Conservation (phyloP, 2,113 vertebrate genomes). For the Pipra filicauda region DNA sequence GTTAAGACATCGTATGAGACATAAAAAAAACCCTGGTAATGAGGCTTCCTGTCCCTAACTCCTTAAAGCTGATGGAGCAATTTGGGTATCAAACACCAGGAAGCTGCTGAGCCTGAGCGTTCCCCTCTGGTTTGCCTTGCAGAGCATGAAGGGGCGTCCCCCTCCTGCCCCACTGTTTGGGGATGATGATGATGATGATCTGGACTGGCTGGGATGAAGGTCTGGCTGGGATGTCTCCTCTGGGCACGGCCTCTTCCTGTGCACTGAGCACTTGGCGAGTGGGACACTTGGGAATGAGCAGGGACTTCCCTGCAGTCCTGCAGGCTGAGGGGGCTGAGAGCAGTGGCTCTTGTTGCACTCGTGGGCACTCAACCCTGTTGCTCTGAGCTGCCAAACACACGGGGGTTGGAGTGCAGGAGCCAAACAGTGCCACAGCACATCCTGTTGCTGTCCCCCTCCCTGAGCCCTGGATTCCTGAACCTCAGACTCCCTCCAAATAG, state of each 20-base stretch:
- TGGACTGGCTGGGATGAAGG: conserved; percentile 88
- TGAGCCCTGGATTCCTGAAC: neutral
- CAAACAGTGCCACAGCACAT: fast-evolving
- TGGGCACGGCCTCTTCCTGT: neutral
- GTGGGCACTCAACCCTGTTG: fast-evolving
- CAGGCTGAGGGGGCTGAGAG: neutral
- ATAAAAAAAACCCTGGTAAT: neutral
- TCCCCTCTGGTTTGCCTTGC: conserved; percentile 37
- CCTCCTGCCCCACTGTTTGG: conserved; percentile 89
- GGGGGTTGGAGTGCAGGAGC: neutral
- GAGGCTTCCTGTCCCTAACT: neutral
- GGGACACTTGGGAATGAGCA: neutral
- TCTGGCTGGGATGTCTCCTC: conserved; percentile 82
- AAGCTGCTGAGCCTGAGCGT: neutral
- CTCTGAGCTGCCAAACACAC: neutral
- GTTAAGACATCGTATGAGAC: neutral
- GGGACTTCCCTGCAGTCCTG: neutral
- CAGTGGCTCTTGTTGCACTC: neutral
- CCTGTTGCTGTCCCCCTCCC: neutral
- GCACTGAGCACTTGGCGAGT: neutral
- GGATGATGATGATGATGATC: conserved; percentile 86
- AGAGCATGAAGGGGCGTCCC: conserved; percentile 93
- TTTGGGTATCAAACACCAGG: neutral
- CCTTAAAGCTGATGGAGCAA: neutral
- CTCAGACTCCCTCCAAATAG: neutral